Evolutionary conservation across 2,888 invertebrate genomes (phyloP).

Genomic region (Melipona beecheii): DNA sequence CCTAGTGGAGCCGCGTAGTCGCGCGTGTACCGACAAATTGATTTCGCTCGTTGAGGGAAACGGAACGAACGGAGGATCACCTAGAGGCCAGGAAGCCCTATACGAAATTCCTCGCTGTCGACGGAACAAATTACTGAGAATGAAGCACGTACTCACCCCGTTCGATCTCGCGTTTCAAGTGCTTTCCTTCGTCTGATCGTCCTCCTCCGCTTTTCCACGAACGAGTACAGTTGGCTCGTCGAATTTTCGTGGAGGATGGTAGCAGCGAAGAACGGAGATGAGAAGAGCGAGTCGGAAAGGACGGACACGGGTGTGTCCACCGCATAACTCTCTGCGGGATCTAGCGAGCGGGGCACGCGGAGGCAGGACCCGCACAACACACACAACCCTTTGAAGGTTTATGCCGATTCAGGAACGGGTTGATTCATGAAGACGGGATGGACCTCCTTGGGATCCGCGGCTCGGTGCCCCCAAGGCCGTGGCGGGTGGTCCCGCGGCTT

Average conservation of each 20-base stretch:
- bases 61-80: too few relatives aligned
- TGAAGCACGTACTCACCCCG: too few relatives aligned
- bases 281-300: conserved; percentile 21
- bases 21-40: conserved; percentile 40
- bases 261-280: background rate
- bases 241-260: background rate
- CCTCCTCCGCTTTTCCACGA: background rate
- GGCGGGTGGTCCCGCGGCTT: conserved; percentile 83
- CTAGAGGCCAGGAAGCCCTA: too few relatives aligned
- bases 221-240: background rate
- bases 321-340: conserved; percentile 76
- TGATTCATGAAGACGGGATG: conserved; percentile 84
- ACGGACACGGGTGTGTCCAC: conserved; percentile 53
- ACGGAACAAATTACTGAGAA: background rate
- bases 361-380: conserved; percentile 59
- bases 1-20: conserved; percentile 17
- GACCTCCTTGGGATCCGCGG: conserved; percentile 83
- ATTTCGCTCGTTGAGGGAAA: conserved; percentile 21
- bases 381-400: conserved; percentile 78
- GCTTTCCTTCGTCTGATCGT: too few relatives aligned
- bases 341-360: conserved; percentile 57
- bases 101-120: background rate
- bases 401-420: conserved; percentile 82
- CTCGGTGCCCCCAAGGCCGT: conserved; percentile 79
- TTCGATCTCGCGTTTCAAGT: too few relatives aligned